Evolutionary conservation across 1,140 invertebrate genomes (phyloP).

Genomic region (Maconellicoccus hirsutus): DNA sequence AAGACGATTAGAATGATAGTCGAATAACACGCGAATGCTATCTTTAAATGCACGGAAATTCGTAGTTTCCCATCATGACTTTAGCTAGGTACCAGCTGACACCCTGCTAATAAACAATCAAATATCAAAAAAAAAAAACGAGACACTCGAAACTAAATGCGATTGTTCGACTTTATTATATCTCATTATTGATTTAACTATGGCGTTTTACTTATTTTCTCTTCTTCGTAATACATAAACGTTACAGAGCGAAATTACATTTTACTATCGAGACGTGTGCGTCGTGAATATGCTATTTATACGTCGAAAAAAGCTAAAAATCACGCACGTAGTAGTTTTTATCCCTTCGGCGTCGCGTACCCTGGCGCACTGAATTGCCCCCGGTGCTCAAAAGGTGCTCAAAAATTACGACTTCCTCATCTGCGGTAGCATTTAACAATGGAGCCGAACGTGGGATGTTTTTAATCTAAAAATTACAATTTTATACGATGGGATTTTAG

Average conservation of each 20-base stretch:
- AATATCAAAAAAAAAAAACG: conserved; percentile 9
- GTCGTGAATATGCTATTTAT: background rate
- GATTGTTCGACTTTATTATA: conserved; percentile 3
- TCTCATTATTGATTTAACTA: conserved; percentile 8
- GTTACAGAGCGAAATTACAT: background rate
- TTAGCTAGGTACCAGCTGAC: conserved; percentile 4
- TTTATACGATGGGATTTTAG: too few species aligned
- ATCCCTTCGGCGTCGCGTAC: too few species aligned
- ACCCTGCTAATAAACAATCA: conserved; percentile 8
- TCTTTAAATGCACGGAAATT: background rate
- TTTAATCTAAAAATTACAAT: too few species aligned
- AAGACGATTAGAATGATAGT: conserved; percentile 9
- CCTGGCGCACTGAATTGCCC: too few species aligned
- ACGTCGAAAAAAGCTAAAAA: background rate
- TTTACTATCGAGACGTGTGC: too few species aligned
- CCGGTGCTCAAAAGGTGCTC: too few species aligned
- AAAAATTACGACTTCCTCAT: too few species aligned
- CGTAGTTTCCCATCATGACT: background rate
- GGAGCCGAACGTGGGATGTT: too few species aligned
- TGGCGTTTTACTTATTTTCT: background rate
- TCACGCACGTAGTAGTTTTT: too few species aligned
- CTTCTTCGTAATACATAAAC: background rate
- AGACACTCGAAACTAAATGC: background rate
- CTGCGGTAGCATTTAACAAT: too few species aligned
- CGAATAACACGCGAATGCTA: conserved; percentile 3